Evolutionary conservation across 92 coral and sea anemone genomes (phyloP).

Genomic region (Virgularia gustaviana): DNA sequence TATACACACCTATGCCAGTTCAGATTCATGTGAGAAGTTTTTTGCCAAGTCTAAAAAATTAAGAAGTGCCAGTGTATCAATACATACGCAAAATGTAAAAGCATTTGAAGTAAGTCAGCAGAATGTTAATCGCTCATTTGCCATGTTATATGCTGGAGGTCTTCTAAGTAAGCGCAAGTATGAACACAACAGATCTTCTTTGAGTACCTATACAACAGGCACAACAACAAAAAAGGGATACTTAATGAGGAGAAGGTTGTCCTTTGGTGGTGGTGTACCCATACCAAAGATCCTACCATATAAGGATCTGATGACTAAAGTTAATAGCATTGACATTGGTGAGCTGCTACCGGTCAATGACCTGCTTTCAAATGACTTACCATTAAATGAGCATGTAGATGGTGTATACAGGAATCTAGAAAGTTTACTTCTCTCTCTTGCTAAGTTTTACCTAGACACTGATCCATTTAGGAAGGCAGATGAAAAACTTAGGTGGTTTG

Average conservation of each 20-base stretch:
- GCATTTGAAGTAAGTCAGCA: slow-evolving; percentile 37
- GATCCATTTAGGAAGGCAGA: slow-evolving; percentile 27
- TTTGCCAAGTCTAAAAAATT: slow-evolving; percentile 23
- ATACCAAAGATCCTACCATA: slow-evolving; percentile 59
- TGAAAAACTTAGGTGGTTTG: slow-evolving; percentile 19
- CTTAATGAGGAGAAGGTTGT: slow-evolving; percentile 35
- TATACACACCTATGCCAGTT: slow-evolving; percentile 22
- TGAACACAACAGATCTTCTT: slow-evolving; percentile 42
- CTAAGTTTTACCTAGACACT: slow-evolving; percentile 40
- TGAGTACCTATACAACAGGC: slow-evolving; percentile 44
- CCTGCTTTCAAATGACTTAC: slow-evolving; percentile 46
- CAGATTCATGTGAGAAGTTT: slow-evolving; percentile 14
- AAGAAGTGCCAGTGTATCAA: slow-evolving; percentile 2
- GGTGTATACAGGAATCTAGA: slow-evolving; percentile 59
- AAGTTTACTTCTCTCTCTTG: slow-evolving; percentile 17
- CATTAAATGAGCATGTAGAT: slow-evolving; percentile 42
- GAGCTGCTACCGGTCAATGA: slow-evolving; percentile 49
- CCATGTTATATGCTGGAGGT: slow-evolving; percentile 47
- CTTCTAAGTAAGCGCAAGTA: slow-evolving; percentile 45
- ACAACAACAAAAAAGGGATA: slow-evolving; percentile 52
- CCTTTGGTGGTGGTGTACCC: slow-evolving; percentile 57
- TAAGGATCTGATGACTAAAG: slow-evolving; percentile 37
- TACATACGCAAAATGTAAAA: slow-evolving; percentile 4
- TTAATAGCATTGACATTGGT: slow-evolving; percentile 50
- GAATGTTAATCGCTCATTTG: slow-evolving; percentile 39